phyloP scores from a whole-genome alignment of 2,797 vertebrate genomes.

The Anas georgica region DNA sequence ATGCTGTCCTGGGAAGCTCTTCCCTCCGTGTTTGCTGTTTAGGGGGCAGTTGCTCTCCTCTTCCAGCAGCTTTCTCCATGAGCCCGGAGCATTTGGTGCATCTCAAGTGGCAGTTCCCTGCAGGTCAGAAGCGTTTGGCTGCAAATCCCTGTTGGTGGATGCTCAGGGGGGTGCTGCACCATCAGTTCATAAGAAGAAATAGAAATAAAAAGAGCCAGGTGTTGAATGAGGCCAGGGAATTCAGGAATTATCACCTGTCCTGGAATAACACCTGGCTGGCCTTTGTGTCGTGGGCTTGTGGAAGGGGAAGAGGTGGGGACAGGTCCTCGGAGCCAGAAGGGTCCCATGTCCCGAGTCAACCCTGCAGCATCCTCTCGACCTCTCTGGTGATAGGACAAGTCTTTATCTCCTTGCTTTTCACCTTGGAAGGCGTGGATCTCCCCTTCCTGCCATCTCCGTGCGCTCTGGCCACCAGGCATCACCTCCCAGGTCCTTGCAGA shows the following conservation, averaged over 20 bases:
- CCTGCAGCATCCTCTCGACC: not conserved
- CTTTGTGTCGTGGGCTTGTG: not conserved
- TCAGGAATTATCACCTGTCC: not conserved
- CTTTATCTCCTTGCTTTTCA: not conserved
- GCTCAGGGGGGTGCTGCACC: not conserved
- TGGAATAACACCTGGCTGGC: not conserved
- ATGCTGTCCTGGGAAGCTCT: not conserved
- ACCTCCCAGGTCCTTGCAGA: not conserved
- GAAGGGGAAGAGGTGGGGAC: not conserved
- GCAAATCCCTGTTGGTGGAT: not conserved
- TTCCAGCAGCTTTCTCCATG: not conserved
- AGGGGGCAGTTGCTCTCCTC: not conserved
- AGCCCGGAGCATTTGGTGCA: fast-evolving
- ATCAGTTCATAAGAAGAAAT: not conserved
- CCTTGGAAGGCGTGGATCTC: not conserved
- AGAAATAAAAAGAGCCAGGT: not conserved
- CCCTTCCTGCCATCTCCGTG: not conserved
- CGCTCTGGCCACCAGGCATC: not conserved
- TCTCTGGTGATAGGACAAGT: not conserved
- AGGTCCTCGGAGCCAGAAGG: not conserved
- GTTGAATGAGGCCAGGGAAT: not conserved
- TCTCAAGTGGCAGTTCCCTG: not conserved
- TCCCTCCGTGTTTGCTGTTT: not conserved
- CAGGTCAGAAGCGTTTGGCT: not conserved
- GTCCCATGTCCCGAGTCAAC: not conserved